These are phyloP conservation scores for Channa argus DNA, from an alignment of 2,113 vertebrate genomes.

Conservation along the genomic window DNA sequence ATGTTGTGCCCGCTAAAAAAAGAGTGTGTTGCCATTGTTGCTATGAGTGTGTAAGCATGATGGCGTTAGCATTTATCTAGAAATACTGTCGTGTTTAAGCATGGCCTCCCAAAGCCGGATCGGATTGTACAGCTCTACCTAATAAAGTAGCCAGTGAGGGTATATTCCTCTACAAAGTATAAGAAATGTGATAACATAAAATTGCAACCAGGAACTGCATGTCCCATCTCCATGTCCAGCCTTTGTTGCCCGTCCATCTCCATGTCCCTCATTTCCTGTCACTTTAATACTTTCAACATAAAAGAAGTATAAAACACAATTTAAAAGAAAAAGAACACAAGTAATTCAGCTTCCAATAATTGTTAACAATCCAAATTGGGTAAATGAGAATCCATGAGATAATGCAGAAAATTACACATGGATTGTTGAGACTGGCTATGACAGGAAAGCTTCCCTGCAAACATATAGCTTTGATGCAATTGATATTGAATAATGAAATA, in stretches of 20 bases:
- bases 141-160: too few species aligned
- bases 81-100: too few species aligned
- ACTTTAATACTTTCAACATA: not conserved
- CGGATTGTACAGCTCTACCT: too few species aligned
- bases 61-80: too few species aligned
- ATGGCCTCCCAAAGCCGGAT: too few species aligned
- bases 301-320: not conserved
- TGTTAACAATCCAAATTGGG: constrained; percentile 25
- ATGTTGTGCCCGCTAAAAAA: too few species aligned
- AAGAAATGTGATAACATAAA: not conserved
- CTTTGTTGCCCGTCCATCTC: too few species aligned
- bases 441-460: constrained; percentile 34
- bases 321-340: not conserved
- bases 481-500: constrained; percentile 63
- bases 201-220: not conserved
- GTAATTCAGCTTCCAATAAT: constrained; percentile 17
- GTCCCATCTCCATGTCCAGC: too few species aligned
- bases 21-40: too few species aligned
- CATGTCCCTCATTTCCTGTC: not conserved
- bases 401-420: constrained; percentile 53
- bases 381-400: constrained; percentile 23
- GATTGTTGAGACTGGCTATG: constrained; percentile 6
- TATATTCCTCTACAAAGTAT: not conserved
- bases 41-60: too few species aligned
- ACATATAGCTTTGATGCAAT: constrained; percentile 34